Evolutionary conservation across 35 echinoderm and acorn worm genomes (phyloP), one percentile per base, ranked within the genome.

Genomic region (Amphiura filiformis): DNA sequence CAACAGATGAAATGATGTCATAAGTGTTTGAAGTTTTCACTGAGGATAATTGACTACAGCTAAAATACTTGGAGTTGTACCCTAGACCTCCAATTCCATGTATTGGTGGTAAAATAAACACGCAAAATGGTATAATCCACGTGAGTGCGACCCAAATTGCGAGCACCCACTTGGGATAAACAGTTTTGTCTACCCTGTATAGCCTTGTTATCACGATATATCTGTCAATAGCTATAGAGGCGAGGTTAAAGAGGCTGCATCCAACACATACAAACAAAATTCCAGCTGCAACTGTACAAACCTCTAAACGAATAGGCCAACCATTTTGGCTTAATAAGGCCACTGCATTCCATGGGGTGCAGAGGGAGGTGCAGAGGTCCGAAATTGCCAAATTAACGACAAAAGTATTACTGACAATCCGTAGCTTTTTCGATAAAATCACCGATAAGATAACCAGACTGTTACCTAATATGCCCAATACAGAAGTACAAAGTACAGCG

Each of bases 151-250:
- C 38, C 82, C 75, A 14, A 65, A 84, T 78, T 5, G 32, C 34
- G 7, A 70, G 28, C 0, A 91, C 26, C 36, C 49, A 78, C 61
- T 75, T 65, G 7, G 75, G 65, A 20, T 91, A 91, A 40, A 91
- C 20, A 1, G 57, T 34, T 32, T 26, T 82, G 38, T 83, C 84
- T 0, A 81, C 41, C 13, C 38, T 40, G 13, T 35, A 76, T 34
- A 90, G 75, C 80, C 87, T 88, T 14, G 94, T 95, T 14, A 95
- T 95, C 9, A 95, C 42, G 14, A 88, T 57, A 56, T 89, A 86
- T 37, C 94, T 39, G 39, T 95, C 92, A 44, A 95, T 57, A 13
- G 94, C 89, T 28, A 95, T 95, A 26, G 82, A 78, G 36, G 86
- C 82, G 0, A 95, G 37, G 11, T 75, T 91, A 35, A 85, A 80